phyloP scores from a whole-genome alignment of 64 coral and sea anemone genomes.

The Montipora capricornis region DNA sequence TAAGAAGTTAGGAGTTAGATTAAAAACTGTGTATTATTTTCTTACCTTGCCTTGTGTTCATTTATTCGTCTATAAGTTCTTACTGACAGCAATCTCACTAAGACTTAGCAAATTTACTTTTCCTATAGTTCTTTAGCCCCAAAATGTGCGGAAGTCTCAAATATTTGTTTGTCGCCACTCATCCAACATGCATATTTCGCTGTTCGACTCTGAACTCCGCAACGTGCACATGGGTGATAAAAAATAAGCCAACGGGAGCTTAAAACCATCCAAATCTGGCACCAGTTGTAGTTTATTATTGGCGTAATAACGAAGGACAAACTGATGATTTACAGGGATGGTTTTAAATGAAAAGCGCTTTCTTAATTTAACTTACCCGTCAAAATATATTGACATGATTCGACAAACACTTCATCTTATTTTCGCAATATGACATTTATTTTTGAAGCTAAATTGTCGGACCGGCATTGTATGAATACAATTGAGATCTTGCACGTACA shows the following conservation, averaged over 20 bases:
- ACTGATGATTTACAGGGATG: neutral
- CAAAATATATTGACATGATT: neutral
- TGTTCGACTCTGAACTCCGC: neutral
- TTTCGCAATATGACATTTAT: too few species aligned
- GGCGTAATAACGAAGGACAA: neutral
- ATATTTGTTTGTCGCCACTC: constrained; percentile 6
- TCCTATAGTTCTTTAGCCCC: neutral
- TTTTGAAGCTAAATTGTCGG: too few species aligned
- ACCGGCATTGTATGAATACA: too few species aligned
- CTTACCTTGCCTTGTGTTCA: too few species aligned
- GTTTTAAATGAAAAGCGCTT: neutral
- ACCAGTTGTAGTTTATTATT: neutral
- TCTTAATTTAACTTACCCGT: neutral
- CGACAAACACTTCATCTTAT: neutral
- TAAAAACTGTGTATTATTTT: too few species aligned
- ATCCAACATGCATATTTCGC: neutral
- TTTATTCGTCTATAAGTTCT: too few species aligned
- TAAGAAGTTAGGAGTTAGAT: too few species aligned
- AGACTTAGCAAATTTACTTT: neutral
- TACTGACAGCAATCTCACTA: neutral
- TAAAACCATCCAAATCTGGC: neutral
- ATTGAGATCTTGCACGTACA: too few species aligned
- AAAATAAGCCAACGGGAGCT: neutral
- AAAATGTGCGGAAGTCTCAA: constrained; percentile 21
- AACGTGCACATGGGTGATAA: neutral